These are phyloP conservation scores for Drosophila tsacasi DNA, from an alignment of 1,140 invertebrate species.

Conservation along the genomic window DNA sequence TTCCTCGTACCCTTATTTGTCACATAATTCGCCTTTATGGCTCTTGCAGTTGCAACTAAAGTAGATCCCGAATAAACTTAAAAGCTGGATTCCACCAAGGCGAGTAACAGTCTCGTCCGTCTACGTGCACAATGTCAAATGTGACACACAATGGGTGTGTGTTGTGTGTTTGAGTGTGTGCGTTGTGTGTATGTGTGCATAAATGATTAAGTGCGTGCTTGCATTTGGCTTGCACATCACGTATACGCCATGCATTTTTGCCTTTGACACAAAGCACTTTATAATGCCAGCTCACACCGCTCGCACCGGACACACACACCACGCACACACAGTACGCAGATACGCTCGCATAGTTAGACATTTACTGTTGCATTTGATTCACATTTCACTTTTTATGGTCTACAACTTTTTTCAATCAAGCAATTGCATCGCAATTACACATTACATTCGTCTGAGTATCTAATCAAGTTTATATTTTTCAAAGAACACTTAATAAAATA, in stretches of 20 bases:
- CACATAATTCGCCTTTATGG: slow-evolving; percentile 26
- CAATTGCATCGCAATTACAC: slow-evolving; percentile 40
- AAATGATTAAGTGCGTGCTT: slow-evolving; percentile 75
- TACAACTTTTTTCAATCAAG: slow-evolving; percentile 55
- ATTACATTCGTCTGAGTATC: background rate
- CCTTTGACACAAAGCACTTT: slow-evolving; percentile 78
- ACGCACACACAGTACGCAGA: background rate
- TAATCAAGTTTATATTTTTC: background rate
- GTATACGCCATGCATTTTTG: slow-evolving; percentile 72
- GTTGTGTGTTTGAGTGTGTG: background rate
- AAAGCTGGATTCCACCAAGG: slow-evolving; percentile 50
- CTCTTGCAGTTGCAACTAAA: slow-evolving; percentile 23
- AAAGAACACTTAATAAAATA: background rate
- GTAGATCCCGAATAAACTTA: slow-evolving; percentile 36
- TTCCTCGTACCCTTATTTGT: background rate
- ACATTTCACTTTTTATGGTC: slow-evolving; percentile 29
- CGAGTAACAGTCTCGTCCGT: slow-evolving; percentile 66
- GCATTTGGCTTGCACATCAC: slow-evolving; percentile 67
- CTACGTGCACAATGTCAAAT: slow-evolving; percentile 67
- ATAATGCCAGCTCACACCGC: slow-evolving; percentile 56
- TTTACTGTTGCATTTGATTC: slow-evolving; percentile 56
- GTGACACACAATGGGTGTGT: slow-evolving; percentile 37
- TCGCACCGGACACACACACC: slow-evolving; percentile 19
- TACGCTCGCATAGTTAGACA: slow-evolving; percentile 13
- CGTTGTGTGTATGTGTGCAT: slow-evolving; percentile 41